Evolutionary conservation across 1,140 invertebrate species (phyloP), one percentile per base, ranked within the genome.

Genomic region (Brachystomella parvula): DNA sequence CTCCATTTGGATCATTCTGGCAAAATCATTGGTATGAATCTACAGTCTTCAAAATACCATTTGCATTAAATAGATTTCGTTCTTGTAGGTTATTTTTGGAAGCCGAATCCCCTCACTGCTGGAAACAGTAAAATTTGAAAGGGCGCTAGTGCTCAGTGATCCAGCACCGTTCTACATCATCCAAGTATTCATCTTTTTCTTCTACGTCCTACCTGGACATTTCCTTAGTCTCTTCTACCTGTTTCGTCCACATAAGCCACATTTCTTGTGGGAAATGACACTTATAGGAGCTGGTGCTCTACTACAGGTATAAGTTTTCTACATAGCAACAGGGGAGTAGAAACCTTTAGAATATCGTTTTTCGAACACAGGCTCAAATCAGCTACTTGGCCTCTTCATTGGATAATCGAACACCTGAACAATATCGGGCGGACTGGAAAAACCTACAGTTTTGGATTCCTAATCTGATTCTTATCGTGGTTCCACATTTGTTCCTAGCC

Each of bases 131-230:
- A 39, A 60, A 49, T 60, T 66, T 61, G 72, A 73, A 29, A 53
- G 47, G 29, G 60, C 66, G 15, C 47, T 73, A 1, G 24, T 64
- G 2, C 57, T 56, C 30, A 60, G 71, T 29, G 64, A 70, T 35
- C 70, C 70, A 56, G 72, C 68, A 28, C 72, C 72, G 15, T 74
- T 66, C 59, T 30, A 65, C 15, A 32, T 33, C 30, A 70, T 72
- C 47, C 72, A 74, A 53, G 61, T 30, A 17, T 26, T 70, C 21
- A 32, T 71, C 2, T 67, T 65, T 26, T 49, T 72, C 21, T 68
- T 72, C 49, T 74, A 72, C 60, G 21, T 65, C 12, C 28, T 71
- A 33, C 72, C 72, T 30, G 28, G 68, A 26, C 69, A 71, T 35
- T 30, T 49, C 2, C 21, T 71, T 24, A 63, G 47, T 26, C 29